Base-by-base conservation (phyloP, 2,888 invertebrate species). In the Dolomedes plantarius region DNA sequence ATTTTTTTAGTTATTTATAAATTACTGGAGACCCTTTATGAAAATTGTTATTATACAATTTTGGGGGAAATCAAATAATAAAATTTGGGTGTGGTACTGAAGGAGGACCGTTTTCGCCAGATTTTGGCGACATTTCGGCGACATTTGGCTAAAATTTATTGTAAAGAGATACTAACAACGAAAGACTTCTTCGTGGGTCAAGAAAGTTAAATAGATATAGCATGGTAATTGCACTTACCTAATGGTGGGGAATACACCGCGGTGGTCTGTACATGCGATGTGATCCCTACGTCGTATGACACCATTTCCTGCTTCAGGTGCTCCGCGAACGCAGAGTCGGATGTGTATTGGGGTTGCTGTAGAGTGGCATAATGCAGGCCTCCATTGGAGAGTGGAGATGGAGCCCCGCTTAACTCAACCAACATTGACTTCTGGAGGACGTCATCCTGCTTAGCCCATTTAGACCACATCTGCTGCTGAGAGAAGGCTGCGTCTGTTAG, bases 231-330 rank as follows among this genome's bases (percentile, higher is more conserved):
- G 5, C 39, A 89, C 85, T 88, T 87, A 89, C 94, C 94, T 90
- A 95, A 93, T 62, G 96, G 95, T 89, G 96, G 95, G 88, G 96
- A 95, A 91, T 96, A 96, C 7, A 96, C 93, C 76, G 92, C 91
- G 9, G 90, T 90, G 76, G 90, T 90, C 88, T 95, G 95, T 28
- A 95, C 94, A 88, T 89, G 89, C 11, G 88, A 88, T 90, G 94
- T 94, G 93, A 95, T 94, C 89, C 94, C 94, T 90, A 94, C 88
- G 78, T 90, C 94, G 87, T 89, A 88, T 11, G 87, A 74, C 89
- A 94, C 94, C 93, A 95, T 94, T 9, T 77, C 78, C 6, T 73
- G 68, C 65, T 88, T 88, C 6, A 85, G 78, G 32, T 88, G 85
- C 13, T 88, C 88, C n/a, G 81, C 13, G 62, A 73, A 86, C 19